phyloP scores from a whole-genome alignment of 2,113 vertebrate genomes.

The Equus przewalskii region DNA sequence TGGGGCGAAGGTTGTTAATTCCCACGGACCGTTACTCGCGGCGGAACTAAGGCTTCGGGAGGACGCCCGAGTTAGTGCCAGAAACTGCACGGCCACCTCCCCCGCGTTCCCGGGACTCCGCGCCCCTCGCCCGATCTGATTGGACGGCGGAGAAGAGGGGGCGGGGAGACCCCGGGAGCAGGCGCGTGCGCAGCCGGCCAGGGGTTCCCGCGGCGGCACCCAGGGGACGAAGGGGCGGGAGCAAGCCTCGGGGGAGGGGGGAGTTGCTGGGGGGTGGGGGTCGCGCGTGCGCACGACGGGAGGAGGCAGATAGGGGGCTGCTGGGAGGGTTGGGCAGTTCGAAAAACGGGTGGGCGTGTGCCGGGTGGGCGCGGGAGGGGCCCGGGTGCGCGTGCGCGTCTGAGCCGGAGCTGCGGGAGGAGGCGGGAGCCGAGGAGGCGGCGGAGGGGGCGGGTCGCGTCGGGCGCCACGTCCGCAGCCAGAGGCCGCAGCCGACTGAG shows the following conservation, averaged over 20 bases:
- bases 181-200: background rate
- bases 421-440: constrained; percentile 67
- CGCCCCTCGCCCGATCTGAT: constrained; percentile 49
- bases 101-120: rapidly evolving
- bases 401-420: background rate
- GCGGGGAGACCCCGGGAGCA: background rate
- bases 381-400: constrained; percentile 57
- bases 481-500: constrained; percentile 67
- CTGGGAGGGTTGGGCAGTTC: constrained; percentile 4
- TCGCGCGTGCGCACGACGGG: constrained; percentile 69
- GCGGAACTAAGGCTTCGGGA: rapidly evolving
- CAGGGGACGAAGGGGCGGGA: background rate
- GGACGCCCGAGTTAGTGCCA: rapidly evolving
- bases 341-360: constrained; percentile 43
- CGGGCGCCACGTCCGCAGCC: constrained; percentile 89
- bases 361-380: constrained; percentile 29
- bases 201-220: constrained; percentile 46
- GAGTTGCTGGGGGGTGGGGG: background rate
- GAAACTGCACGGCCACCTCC: rapidly evolving
- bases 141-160: constrained; percentile 40
- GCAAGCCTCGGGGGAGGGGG: background rate
- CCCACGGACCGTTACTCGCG: constrained; percentile 23
- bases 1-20: background rate
- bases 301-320: background rate
- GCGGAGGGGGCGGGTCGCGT: constrained; percentile 81